phyloP scores from a whole-genome alignment of 2,888 invertebrate genomes.

The Caenorhabditis auriculariae region DNA sequence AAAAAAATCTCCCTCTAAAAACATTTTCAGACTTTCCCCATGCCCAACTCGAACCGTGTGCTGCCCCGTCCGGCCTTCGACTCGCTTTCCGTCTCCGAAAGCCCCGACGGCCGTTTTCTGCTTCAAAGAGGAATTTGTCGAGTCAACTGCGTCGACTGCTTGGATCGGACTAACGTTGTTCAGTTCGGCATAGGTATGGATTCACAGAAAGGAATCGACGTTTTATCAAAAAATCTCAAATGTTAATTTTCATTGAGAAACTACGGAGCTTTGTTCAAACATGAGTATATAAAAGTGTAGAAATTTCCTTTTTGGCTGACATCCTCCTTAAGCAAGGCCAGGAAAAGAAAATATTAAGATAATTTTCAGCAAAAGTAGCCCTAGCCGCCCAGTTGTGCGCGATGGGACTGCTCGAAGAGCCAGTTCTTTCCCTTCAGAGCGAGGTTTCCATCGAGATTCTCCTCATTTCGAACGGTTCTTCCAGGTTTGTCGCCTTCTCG shows the following conservation, averaged over 20 bases:
- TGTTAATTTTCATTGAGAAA: background rate
- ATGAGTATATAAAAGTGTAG: background rate
- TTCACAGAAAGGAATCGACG: background rate
- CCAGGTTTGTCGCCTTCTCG: conserved; percentile 69
- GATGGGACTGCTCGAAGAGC: conserved; percentile 81
- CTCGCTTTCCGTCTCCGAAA: conserved; percentile 10
- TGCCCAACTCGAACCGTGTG: conserved; percentile 23
- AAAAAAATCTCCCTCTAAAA: conserved; percentile 5
- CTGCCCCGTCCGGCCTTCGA: conserved; percentile 27
- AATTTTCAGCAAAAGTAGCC: conserved; percentile 54
- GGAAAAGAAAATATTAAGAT: background rate
- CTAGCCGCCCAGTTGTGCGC: conserved; percentile 76
- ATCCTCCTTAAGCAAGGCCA: background rate
- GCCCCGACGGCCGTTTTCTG: conserved; percentile 34
- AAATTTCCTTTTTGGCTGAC: background rate
- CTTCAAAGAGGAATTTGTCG: conserved; percentile 71
- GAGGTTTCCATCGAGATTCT: conserved; percentile 67
- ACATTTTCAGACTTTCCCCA: conserved; percentile 31
- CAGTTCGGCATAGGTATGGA: conserved; percentile 94
- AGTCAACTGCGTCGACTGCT: conserved; percentile 97
- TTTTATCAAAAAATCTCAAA: background rate
- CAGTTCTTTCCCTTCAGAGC: conserved; percentile 83
- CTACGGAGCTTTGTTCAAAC: background rate
- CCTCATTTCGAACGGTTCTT: background rate
- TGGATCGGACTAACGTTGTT: conserved; percentile 97